A percentile compares a stretch with the other conserved stretches of the same genome.
Conservation (phyloP, 2,888 invertebrate genomes). For the Agriotes lineatus region DNA sequence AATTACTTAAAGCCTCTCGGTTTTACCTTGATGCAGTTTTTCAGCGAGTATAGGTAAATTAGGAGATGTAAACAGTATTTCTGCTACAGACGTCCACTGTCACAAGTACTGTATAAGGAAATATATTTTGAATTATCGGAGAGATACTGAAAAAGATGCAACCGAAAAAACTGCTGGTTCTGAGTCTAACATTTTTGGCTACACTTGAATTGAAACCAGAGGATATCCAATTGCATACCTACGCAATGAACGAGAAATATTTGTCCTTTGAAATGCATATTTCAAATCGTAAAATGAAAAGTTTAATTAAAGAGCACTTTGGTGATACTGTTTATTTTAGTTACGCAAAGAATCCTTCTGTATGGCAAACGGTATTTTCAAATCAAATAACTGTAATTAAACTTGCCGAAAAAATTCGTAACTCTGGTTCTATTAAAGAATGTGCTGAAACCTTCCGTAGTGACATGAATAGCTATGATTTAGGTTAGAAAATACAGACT, state of each 20-base stretch:
- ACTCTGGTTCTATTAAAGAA: background rate
- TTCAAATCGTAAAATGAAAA: background rate
- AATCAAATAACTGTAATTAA: background rate
- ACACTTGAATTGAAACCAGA: constrained; percentile 3
- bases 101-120: constrained; percentile 15
- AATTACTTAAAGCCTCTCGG: constrained; percentile 19
- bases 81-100: constrained; percentile 9
- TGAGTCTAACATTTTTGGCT: background rate
- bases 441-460: background rate
- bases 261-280: background rate
- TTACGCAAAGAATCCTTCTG: background rate
- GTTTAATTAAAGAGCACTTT: constrained; percentile 3
- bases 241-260: constrained; percentile 8
- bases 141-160: constrained; percentile 8
- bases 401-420: constrained; percentile 6
- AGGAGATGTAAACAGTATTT: constrained; percentile 9
- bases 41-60: constrained; percentile 6
- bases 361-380: constrained; percentile 2
- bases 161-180: background rate
- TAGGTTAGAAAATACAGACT: background rate
- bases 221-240: constrained; percentile 1
- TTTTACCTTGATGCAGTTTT: constrained; percentile 19
- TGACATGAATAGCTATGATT: constrained; percentile 2
- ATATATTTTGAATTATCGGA: constrained; percentile 13
- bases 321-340: constrained; percentile 1